Percentiles rank a stretch among this genome's conserved stretches.
Conservation (phyloP, 2,888 invertebrate species). For the Acleris emargana region DNA sequence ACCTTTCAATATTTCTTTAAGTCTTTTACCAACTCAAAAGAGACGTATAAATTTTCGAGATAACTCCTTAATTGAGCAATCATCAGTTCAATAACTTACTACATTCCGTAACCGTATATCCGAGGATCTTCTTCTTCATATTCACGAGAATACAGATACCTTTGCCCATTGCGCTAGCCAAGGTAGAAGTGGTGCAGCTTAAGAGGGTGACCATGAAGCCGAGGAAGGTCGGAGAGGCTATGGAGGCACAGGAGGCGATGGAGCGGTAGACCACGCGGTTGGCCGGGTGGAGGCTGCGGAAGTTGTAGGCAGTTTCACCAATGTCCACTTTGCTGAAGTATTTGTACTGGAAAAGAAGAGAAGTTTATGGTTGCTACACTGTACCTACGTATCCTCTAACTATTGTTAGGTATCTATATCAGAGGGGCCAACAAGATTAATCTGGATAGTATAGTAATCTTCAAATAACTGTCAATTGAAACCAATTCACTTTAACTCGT, state of each 20-base stretch:
- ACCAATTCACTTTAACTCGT: too few relatives aligned
- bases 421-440: not conserved
- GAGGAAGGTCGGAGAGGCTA: constrained; percentile 50
- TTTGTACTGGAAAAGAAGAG: constrained; percentile 59
- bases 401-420: not conserved
- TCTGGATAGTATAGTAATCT: too few relatives aligned
- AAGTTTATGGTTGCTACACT: not conserved
- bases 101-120: constrained; percentile 46
- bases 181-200: constrained; percentile 53
- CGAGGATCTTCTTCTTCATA: constrained; percentile 59
- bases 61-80: not conserved
- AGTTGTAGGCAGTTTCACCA: constrained; percentile 71
- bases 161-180: constrained; percentile 52
- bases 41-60: not conserved
- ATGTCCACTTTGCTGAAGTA: constrained; percentile 63
- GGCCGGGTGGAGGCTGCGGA: constrained; percentile 68
- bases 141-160: constrained; percentile 57
- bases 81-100: constrained; percentile 35
- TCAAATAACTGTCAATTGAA: too few relatives aligned
- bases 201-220: constrained; percentile 52
- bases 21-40: too few relatives aligned
- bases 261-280: constrained; percentile 71
- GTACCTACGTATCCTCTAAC: not conserved
- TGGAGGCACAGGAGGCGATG: constrained; percentile 55
- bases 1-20: too few relatives aligned